These are phyloP conservation scores for Sarcoramphus papa DNA, from an alignment of 2,797 vertebrate genomes.

Conservation along the genomic window DNA sequence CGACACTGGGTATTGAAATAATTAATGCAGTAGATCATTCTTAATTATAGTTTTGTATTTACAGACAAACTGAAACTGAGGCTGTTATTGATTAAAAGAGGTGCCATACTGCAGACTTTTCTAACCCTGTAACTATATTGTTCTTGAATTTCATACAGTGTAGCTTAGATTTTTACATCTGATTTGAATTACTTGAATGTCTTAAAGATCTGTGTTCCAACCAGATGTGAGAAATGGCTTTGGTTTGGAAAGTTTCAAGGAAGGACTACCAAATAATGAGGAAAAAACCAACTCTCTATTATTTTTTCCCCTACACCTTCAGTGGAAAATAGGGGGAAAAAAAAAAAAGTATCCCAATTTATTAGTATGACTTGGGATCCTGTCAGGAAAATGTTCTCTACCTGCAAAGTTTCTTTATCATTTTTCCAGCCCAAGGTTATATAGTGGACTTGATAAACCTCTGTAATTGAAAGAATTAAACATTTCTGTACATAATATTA, in stretches of 20 bases:
- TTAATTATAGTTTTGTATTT: constrained; percentile 40
- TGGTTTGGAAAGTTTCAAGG: constrained; percentile 45
- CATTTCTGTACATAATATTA: background rate
- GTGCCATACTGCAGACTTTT: constrained; percentile 48
- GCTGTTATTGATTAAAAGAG: constrained; percentile 60
- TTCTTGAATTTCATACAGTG: constrained; percentile 56
- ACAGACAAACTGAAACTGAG: constrained; percentile 21
- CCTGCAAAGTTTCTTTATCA: background rate
- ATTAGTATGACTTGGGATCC: background rate
- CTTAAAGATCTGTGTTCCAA: constrained; percentile 50
- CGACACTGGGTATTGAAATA: background rate
- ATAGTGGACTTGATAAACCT: background rate
- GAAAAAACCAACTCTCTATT: background rate
- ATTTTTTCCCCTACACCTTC: background rate
- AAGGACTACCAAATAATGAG: constrained; percentile 51
- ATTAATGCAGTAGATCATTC: constrained; percentile 23
- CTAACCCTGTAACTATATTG: constrained; percentile 48
- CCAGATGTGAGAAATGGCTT: constrained; percentile 58
- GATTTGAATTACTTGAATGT: constrained; percentile 60
- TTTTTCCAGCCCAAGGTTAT: background rate
- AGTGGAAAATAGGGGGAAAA: background rate
- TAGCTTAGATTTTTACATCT: constrained; percentile 55
- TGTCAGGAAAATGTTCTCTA: background rate
- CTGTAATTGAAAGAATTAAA: background rate
- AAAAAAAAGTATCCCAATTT: background rate